Base-by-base conservation (phyloP, 2,888 invertebrate species). In the Autographa gamma region DNA sequence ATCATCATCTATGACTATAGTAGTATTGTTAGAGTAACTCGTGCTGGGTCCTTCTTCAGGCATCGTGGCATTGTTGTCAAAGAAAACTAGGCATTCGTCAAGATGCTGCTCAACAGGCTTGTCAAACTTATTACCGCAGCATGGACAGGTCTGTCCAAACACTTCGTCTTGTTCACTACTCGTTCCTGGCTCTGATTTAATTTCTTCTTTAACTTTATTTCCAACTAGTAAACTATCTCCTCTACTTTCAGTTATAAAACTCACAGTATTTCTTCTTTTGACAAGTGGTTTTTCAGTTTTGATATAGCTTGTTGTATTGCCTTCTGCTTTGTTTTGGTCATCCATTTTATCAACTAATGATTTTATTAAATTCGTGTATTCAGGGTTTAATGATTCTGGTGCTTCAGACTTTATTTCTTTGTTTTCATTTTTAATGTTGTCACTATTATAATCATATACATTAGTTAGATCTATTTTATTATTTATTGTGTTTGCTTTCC, bases 31-130 rank as follows among this genome's bases (percentile, higher is more conserved):
- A 0, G 69, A 72, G 66, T 81, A 81, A 74, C 89, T 90, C 0
- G 88, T 88, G 0, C 89, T 89, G 9, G 88, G 85, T 34, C 86
- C 90, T 80, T 89, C 91, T 64, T 84, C 82, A 38, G 94, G 93
- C 76, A 95, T 91, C 58, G 96, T 91, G 56, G 91, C 91, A 76
- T 96, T 93, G 71, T 93, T 93, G 65, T 95, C 90, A 69, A 92
- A 91, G 80, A 95, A 93, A 2, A 91, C 86, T 31, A 96, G 81
- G 78, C 96, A 97, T 69, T 94, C 92, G 58, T 96, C 96, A 52
- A 96, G 86, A 86, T 96, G 96, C 68, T 93, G 90, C 61, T 92
- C 91, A 7, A 95, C 88, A 3, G 90, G 82, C 74, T 89, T 91
- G 6, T 84, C 79, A 25, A 96, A 80, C 66, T 64, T 81, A 11